Percentiles rank a stretch among this genome's conserved stretches.
phyloP scores from a whole-genome alignment of 1,140 invertebrate species.

The Drosophila pachea region DNA sequence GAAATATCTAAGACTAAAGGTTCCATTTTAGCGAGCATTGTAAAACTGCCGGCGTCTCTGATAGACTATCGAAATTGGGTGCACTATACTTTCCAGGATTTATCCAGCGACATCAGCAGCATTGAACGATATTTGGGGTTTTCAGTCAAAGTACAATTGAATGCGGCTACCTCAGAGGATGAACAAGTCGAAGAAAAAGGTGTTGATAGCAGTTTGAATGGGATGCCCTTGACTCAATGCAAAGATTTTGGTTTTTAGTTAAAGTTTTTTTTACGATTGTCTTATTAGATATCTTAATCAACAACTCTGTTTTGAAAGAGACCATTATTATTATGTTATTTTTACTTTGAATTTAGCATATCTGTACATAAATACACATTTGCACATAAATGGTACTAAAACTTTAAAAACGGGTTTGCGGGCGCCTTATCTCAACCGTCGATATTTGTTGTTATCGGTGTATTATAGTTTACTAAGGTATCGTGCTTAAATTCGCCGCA shows the following conservation, averaged over 20 bases:
- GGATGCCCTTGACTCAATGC: conserved; percentile 11
- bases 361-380: conserved; percentile 25
- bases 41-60: conserved; percentile 38
- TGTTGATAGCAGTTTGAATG: background rate
- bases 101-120: conserved; percentile 1
- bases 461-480: background rate
- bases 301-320: background rate
- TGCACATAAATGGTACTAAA: background rate
- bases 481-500: background rate
- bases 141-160: background rate
- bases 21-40: conserved; percentile 45
- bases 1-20: conserved; percentile 38
- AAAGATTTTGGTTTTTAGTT: conserved; percentile 4
- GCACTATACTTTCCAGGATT: conserved; percentile 44
- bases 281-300: background rate
- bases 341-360: conserved; percentile 6
- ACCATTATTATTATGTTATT: background rate
- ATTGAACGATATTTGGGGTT: background rate
- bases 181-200: background rate
- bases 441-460: conserved; percentile 10
- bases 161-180: background rate
- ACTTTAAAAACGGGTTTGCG: background rate
- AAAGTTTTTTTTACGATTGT: background rate
- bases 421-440: background rate
- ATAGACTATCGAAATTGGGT: conserved; percentile 53